A percentile compares a stretch with the other conserved stretches of the same genome.
phyloP scores from a whole-genome alignment of 2,797 vertebrate genomes.

The Gymnoscopelus braueri region DNA sequence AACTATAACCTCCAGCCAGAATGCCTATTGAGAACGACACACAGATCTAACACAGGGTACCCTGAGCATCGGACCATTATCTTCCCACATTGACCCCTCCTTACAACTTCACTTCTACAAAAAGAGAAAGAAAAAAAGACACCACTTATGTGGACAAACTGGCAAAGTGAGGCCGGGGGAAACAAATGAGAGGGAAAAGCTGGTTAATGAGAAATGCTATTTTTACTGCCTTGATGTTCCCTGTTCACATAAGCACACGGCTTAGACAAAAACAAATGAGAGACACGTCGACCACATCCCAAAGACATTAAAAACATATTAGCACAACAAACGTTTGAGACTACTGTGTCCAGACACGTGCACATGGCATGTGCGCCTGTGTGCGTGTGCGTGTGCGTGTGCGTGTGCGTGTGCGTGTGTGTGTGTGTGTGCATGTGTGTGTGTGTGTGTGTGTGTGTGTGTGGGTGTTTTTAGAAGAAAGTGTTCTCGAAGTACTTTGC shows the following conservation, averaged over 20 bases:
- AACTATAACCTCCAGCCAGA: no score
- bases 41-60: neutral
- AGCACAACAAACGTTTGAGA: conserved; percentile 80
- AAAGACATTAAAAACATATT: conserved; percentile 89
- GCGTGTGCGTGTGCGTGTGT: neutral
- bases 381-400: conserved; percentile 15
- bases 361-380: conserved; percentile 34
- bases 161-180: conserved; percentile 75
- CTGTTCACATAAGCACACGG: conserved; percentile 83
- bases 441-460: neutral
- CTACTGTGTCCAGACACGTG: conserved; percentile 61
- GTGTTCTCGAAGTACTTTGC: conserved; percentile 37
- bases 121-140: conserved; percentile 30
- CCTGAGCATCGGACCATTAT: conserved; percentile 58
- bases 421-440: conserved; percentile 5
- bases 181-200: conserved; percentile 85
- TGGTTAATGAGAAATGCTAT: conserved; percentile 87
- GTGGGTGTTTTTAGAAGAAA: conserved; percentile 52
- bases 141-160: conserved; percentile 75
- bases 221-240: conserved; percentile 85
- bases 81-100: conserved; percentile 63
- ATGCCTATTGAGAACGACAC: no score
- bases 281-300: conserved; percentile 81
- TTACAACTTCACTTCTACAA: conserved; percentile 75
- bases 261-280: conserved; percentile 87